Evolutionary conservation across 2,797 vertebrate genomes (phyloP), one percentile per base, ranked within the genome.

Genomic region (Sebastes hubbsi): DNA sequence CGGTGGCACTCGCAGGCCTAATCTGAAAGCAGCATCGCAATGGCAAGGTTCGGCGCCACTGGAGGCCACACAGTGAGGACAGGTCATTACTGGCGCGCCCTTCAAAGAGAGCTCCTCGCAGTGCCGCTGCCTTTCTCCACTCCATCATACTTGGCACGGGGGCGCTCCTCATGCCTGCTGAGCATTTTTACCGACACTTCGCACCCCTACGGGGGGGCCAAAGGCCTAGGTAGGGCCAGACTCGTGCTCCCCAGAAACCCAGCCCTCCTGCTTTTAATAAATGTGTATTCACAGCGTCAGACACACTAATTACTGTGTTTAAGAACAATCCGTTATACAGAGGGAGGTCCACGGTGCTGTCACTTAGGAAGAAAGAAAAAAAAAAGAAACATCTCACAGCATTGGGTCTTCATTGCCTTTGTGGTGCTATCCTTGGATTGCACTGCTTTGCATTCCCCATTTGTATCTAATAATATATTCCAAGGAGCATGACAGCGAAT

Each of bases 71-170:
- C 85, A 77, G 89, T 70, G 87, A 93, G 92, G 92, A 94, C 91
- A 90, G 94, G 94, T 95, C 94, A 95, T 95, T 93, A 93, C 89
- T 76, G 88, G 71, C 22, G 67, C 16, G 82, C 92, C 94, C 93
- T 96, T 95, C 94, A 94, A 91, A 94, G 88, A 55, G 49, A 77
- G 79, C 46, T 81, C 81, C 88, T 87, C 75, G 18, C 88, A 75
- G 89, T 65, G 87, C 75, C 16, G 85, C 85, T 77, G 84, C 85
- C 82, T 80, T 83, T 72, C 88, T 81, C 87, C 87, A 81, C 89
- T 91, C 78, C 13, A 87, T 93, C 91, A 87, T 82, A 75, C 83
- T 85, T 86, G 75, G 87, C 87, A 84, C 64, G 20, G 76, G 84
- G 84, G 75, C 64, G 64, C 73, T 77, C 88, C 86, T 87, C 80